These are phyloP conservation scores for Coelopa pilipes DNA, from an alignment of 2,888 invertebrate species.

Conservation along the genomic window DNA sequence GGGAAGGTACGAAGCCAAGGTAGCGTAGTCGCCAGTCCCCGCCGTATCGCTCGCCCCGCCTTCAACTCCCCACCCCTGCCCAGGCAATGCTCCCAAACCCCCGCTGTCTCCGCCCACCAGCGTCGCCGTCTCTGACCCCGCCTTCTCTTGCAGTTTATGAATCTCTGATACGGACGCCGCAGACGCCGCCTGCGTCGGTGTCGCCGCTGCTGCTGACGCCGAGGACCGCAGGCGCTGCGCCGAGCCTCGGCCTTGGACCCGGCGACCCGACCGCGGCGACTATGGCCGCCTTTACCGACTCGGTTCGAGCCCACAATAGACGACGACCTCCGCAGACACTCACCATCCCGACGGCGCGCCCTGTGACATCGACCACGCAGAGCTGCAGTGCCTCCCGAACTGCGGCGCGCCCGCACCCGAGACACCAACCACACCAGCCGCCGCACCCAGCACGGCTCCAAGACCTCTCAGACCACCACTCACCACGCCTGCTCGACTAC, in stretches of 20 bases:
- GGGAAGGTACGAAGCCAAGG: constrained; percentile 68
- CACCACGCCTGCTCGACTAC: constrained; percentile 8
- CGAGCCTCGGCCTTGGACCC: neutral
- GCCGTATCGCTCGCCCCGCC: neutral
- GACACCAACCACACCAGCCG: constrained; percentile 24
- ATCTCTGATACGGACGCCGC: constrained; percentile 43
- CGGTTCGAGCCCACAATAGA: constrained; percentile 46
- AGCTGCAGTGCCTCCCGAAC: constrained; percentile 37
- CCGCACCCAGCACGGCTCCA: neutral
- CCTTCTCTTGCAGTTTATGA: constrained; percentile 47
- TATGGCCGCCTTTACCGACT: constrained; percentile 6
- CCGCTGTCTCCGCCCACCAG: too few species aligned
- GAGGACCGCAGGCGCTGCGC: neutral
- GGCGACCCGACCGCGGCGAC: too few species aligned
- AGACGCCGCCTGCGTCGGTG: constrained; percentile 46
- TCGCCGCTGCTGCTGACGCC: constrained; percentile 44
- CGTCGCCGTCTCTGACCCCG: too few species aligned
- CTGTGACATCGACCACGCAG: constrained; percentile 44
- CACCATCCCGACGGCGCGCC: constrained; percentile 47
- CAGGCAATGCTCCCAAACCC: too few species aligned
- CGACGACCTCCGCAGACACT: constrained; percentile 30
- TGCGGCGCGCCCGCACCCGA: constrained; percentile 18
- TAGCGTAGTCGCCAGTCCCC: constrained; percentile 59
- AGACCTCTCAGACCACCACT: neutral
- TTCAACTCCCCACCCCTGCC: neutral